Conservation (phyloP, 2,888 invertebrate species). For the Sepioteuthis lessoniana region DNA sequence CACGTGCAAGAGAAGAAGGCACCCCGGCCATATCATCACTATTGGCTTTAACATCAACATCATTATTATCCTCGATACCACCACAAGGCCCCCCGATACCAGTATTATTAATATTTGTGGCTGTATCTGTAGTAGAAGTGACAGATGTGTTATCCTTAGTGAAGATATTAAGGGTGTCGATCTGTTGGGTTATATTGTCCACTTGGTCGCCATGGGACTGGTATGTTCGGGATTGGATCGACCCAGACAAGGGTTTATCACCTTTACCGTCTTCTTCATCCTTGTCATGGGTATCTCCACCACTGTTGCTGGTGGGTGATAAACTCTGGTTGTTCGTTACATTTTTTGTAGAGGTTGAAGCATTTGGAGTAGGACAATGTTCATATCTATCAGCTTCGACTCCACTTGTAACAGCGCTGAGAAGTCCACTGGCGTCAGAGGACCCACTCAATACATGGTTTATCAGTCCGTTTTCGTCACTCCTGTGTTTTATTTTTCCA, state of each 20-base stretch:
- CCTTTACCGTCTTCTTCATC: too few relatives aligned
- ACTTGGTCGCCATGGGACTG: constrained; percentile 41
- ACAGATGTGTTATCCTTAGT: constrained; percentile 37
- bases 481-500: constrained; percentile 57
- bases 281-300: not conserved
- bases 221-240: constrained; percentile 6
- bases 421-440: not conserved
- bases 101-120: not conserved
- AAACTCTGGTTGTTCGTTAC: constrained; percentile 33
- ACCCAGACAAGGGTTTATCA: not conserved
- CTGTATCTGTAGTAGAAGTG: not conserved
- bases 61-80: not conserved
- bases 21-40: constrained; percentile 17
- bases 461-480: constrained; percentile 61
- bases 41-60: constrained; percentile 23
- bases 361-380: not conserved
- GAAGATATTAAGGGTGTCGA: constrained; percentile 37
- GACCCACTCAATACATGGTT: constrained; percentile 49
- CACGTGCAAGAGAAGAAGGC: not conserved
- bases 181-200: constrained; percentile 41
- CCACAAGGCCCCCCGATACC: not conserved
- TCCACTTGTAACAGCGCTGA: constrained; percentile 39
- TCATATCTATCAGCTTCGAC: constrained; percentile 3
- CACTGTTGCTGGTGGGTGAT: not conserved
- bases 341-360: not conserved